Conservation (phyloP, 2,113 vertebrate species). For the Pogona vitticeps region DNA sequence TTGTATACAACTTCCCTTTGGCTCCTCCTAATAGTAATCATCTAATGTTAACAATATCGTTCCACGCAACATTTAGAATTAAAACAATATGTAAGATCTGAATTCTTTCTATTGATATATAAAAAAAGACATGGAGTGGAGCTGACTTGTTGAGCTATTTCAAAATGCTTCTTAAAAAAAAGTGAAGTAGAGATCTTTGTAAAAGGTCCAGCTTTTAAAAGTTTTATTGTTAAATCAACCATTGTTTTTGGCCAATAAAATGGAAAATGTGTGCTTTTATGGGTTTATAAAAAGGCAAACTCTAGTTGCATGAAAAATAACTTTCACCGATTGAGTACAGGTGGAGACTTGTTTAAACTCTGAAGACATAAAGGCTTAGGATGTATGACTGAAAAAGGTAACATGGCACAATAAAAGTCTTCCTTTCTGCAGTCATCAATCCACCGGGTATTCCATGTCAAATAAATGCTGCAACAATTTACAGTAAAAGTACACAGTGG, state of each 20-base stretch:
- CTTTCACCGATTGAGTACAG: constrained; percentile 83
- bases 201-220: constrained; percentile 75
- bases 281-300: constrained; percentile 83
- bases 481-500: constrained; percentile 89
- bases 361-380: constrained; percentile 83
- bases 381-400: constrained; percentile 93
- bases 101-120: constrained; percentile 50
- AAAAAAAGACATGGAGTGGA: constrained; percentile 62
- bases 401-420: constrained; percentile 86
- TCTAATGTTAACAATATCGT: constrained; percentile 57
- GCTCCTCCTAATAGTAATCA: constrained; percentile 64
- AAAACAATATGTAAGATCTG: constrained; percentile 60
- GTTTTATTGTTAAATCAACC: constrained; percentile 78
- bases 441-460: constrained; percentile 88
- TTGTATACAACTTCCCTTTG: constrained; percentile 35
- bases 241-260: constrained; percentile 84
- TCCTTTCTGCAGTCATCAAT: constrained; percentile 87
- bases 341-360: constrained; percentile 86
- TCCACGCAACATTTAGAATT: constrained; percentile 54
- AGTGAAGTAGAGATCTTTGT: constrained; percentile 67
- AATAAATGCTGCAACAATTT: constrained; percentile 95
- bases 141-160: constrained; percentile 62
- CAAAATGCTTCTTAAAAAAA: constrained; percentile 60
- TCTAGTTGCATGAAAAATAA: constrained; percentile 84
- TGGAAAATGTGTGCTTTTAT: constrained; percentile 85